Conservation (phyloP, 1,140 invertebrate genomes). For the Drosophila littoralis region DNA sequence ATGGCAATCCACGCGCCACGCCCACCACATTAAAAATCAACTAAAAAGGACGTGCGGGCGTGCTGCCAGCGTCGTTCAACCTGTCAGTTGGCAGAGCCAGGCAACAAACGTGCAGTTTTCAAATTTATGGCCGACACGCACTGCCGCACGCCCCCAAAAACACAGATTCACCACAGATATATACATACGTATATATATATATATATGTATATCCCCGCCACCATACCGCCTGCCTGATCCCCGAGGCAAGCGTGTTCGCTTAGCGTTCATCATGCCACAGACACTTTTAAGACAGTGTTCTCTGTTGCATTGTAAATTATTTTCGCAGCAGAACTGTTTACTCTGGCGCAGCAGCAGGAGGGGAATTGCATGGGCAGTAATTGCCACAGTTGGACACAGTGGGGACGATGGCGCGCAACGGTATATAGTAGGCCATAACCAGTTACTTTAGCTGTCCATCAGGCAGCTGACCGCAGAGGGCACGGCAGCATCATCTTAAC, state of each 20-base stretch:
- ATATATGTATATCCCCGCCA: neutral
- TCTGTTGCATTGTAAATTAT: slow-evolving; percentile 49
- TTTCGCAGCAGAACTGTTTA: slow-evolving; percentile 46
- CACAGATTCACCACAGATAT: slow-evolving; percentile 26
- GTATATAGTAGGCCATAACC: slow-evolving; percentile 62
- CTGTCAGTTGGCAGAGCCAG: slow-evolving; percentile 50
- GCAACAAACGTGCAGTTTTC: slow-evolving; percentile 69
- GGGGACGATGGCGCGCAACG: slow-evolving; percentile 49
- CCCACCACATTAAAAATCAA: slow-evolving; percentile 74
- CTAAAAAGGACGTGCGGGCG: slow-evolving; percentile 72
- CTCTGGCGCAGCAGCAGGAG: neutral
- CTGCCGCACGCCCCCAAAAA: slow-evolving; percentile 57
- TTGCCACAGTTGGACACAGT: slow-evolving; percentile 58
- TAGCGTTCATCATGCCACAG: slow-evolving; percentile 67
- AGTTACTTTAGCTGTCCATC: slow-evolving; percentile 73
- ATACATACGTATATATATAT: too few relatives aligned
- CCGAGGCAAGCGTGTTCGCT: slow-evolving; percentile 59
- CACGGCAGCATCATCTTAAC: slow-evolving; percentile 46
- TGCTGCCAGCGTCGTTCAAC: slow-evolving; percentile 64
- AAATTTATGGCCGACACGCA: slow-evolving; percentile 79
- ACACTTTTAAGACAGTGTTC: slow-evolving; percentile 54
- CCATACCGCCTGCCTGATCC: slow-evolving; percentile 1
- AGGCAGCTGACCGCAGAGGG: slow-evolving; percentile 80
- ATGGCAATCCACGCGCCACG: slow-evolving; percentile 63
- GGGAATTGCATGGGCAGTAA: slow-evolving; percentile 31